Evolutionary conservation across 2,113 vertebrate genomes (phyloP), one percentile per base, ranked within the genome.

Genomic region (Motacilla alba): DNA sequence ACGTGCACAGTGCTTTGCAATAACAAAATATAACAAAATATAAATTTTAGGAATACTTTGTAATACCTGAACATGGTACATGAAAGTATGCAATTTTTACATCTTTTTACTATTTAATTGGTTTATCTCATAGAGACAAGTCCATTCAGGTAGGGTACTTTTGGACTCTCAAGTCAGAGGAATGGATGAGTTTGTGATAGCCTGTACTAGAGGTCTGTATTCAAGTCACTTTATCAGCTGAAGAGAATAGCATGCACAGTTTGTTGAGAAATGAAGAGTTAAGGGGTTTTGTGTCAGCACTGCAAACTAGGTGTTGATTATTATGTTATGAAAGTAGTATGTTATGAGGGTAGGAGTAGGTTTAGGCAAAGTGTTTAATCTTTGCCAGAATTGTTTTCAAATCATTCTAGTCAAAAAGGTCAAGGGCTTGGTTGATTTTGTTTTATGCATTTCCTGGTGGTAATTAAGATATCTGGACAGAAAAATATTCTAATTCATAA

Each of bases 231-330:
- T 89, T 33, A 26, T 68, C 28, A 78, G 7, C 11, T 74, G 27
- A 89, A 90, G 26, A 64, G 12, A 63, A 23, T 70, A 75, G 22
- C 37, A 19, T 15, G 23, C 8, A 64, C 6, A 60, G 4, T 64
- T 56, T 66, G 5, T 49, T 78, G 23, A 82, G 15, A 87, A 59
- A 87, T 66, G 1, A 67, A 83, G 76, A 83, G 24, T 78, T 5
- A 5, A 7, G 2, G 2, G 2, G 0, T 1, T 33, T 67, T 64
- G 5, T 37, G 37, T 69, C 26, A 83, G 4, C n/a, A n/a, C 9
- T 0, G 0, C 7, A 63, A 60, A 46, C 47, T 56, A 52, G 15
- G 3, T 55, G 8, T 8, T 90, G 35, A 52, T 77, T 68, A 70
- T 73, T 56, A 50, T 24, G 1, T 31, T 66, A 19, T 33, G 43